Conservation (phyloP, 2,113 vertebrate genomes). For the Xenopus laevis region DNA sequence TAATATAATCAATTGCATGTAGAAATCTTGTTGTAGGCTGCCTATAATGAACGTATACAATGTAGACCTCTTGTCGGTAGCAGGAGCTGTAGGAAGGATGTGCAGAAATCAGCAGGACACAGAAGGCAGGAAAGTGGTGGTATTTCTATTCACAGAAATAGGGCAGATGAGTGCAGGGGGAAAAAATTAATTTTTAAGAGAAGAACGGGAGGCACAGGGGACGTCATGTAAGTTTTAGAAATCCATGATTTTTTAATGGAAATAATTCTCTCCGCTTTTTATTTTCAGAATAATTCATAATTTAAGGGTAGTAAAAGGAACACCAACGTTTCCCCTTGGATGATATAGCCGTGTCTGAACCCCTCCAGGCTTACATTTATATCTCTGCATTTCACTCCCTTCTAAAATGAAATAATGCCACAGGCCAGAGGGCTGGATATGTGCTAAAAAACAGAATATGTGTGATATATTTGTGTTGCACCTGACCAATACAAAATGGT, state of each 20-base stretch:
- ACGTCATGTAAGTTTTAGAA: constrained; percentile 23
- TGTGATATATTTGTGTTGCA: too few species aligned
- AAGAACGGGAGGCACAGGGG: constrained; percentile 3
- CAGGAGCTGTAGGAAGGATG: neutral
- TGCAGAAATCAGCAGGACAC: neutral
- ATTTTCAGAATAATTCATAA: constrained; percentile 32
- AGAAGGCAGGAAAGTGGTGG: neutral
- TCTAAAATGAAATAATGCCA: neutral
- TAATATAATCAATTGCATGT: too few species aligned
- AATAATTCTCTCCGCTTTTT: constrained; percentile 33
- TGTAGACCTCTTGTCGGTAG: too few species aligned
- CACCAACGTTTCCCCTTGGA: constrained; percentile 27
- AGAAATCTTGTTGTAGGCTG: too few species aligned
- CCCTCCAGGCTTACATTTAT: neutral
- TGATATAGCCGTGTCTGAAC: neutral
- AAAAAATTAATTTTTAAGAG: neutral
- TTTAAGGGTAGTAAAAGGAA: constrained; percentile 31
- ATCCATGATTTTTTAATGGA: constrained; percentile 35
- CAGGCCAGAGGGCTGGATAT: neutral
- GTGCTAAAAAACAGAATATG: neutral
- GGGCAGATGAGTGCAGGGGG: neutral
- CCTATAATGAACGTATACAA: too few species aligned
- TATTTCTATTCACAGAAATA: neutral
- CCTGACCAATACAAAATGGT: too few species aligned
- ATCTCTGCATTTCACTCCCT: neutral